A percentile compares a stretch with the other conserved stretches of the same genome.
phyloP scores from a whole-genome alignment of 2,113 vertebrate genomes.

The Archilochus colubris region DNA sequence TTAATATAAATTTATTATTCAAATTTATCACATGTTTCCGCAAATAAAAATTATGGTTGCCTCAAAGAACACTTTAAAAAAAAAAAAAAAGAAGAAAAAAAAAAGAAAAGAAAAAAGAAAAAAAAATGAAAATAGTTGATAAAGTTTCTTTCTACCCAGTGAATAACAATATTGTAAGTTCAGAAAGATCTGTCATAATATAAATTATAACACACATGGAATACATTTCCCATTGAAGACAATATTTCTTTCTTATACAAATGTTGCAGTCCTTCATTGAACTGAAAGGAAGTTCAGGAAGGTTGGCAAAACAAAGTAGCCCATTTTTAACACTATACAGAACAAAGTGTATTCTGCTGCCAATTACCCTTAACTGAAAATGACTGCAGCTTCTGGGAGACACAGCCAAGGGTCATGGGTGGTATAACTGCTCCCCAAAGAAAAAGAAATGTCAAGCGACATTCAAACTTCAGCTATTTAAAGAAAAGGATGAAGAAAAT shows the following conservation, averaged over 20 bases:
- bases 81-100: neutral
- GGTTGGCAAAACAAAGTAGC: slow-evolving; percentile 80
- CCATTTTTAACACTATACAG: slow-evolving; percentile 77
- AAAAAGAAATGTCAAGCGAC: slow-evolving; percentile 29
- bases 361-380: slow-evolving; percentile 71
- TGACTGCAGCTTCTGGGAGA: slow-evolving; percentile 68
- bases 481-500: neutral
- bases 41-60: slow-evolving; percentile 68
- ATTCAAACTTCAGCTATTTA: slow-evolving; percentile 14
- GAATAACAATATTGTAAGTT: slow-evolving; percentile 77
- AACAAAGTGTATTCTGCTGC: slow-evolving; percentile 74
- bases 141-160: slow-evolving; percentile 59
- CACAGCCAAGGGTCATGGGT: slow-evolving; percentile 54
- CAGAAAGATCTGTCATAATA: slow-evolving; percentile 77
- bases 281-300: slow-evolving; percentile 79
- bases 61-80: slow-evolving; percentile 35
- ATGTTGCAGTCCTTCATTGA: slow-evolving; percentile 76
- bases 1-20: slow-evolving; percentile 76
- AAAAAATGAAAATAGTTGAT: slow-evolving; percentile 53
- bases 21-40: slow-evolving; percentile 71
- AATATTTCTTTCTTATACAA: slow-evolving; percentile 86
- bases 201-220: slow-evolving; percentile 86
- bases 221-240: slow-evolving; percentile 81
- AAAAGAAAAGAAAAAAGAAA: neutral
- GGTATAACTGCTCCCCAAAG: slow-evolving; percentile 33